These are phyloP conservation scores for Crax fasciolata DNA, from an alignment of 2,797 vertebrate genomes.

Conservation along the genomic window DNA sequence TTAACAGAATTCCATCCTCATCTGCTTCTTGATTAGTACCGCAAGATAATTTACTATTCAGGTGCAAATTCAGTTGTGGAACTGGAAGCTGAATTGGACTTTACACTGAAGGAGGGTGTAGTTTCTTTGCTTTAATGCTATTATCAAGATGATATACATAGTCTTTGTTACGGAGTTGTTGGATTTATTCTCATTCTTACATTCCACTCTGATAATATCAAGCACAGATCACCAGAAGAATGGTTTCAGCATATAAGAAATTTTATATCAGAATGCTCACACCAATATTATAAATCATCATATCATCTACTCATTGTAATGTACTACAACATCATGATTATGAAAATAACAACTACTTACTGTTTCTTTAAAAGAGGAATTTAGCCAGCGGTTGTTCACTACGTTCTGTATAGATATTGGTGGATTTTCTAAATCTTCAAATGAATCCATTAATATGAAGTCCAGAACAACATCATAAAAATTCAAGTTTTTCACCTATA, in stretches of 20 bases:
- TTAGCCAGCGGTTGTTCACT: conserved; percentile 97
- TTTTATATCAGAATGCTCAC: not conserved
- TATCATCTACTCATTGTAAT: not conserved
- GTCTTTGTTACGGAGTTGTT: not conserved
- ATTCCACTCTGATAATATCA: not conserved
- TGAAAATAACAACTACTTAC: conserved; percentile 81
- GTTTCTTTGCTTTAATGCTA: not conserved
- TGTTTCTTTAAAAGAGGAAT: conserved; percentile 97
- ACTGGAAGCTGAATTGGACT: not conserved
- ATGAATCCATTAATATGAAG: conserved; percentile 98
- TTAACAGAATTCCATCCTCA: not conserved
- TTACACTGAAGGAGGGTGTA: not conserved
- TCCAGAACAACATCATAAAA: conserved; percentile 98
- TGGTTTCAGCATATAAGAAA: not conserved
- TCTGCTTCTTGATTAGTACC: not conserved
- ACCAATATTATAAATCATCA: not conserved
- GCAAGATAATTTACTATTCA: not conserved
- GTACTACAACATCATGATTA: not conserved
- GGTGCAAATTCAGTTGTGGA: not conserved
- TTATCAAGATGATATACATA: not conserved
- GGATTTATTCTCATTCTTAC: not conserved
- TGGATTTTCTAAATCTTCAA: conserved; percentile 98
- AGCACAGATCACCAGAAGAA: rapidly evolving
- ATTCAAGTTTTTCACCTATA: conserved; percentile 94
- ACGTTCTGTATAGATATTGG: conserved; percentile 96